Evolutionary conservation across 2,113 vertebrate species (phyloP), one percentile per base, ranked within the genome.

Genomic region (Atractosteus spatula): DNA sequence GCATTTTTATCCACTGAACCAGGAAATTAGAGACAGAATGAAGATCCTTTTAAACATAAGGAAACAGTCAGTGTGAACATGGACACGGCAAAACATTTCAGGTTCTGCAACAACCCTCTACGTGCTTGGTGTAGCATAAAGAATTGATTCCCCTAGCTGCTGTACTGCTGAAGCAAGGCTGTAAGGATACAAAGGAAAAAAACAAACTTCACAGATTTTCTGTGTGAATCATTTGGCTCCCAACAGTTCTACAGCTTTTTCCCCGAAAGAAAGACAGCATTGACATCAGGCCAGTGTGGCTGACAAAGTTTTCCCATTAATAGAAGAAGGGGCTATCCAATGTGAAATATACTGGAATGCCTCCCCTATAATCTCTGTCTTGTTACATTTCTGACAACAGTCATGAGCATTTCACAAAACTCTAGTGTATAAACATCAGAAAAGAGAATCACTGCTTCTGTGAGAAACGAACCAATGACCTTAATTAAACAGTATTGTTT

Each of bases 141-240:
- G n/a, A 12, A 59, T 59, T 59, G 11, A 59, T 59, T 59, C 56
- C n/a, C 7, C 56, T 14, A 59, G 11, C 56, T n/a, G n/a, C 56
- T 14, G 56, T n/a, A 59, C 56, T 59, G 56, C 56, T 59, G 56
- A 59, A 59, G 56, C 56, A 59, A 41, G 75, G 70, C 74, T 44
- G 68, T 73, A 70, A 57, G 42, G 43, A 66, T 54, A 51, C 56
- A 68, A 55, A 45, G 76, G 75, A 75, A 51, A 51, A 51, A 7
- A 51, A 51, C 5, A 78, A 56, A 71, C 7, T 68, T 72, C 76
- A 72, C 66, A 13, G 57, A 66, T 72, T 70, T 6, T 74, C 59
- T 17, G 71, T 14, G 69, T 66, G 7, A 73, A 72, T 76, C 70
- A 59, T 0, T 43, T 6, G 14, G 8, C 68, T 70, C 61, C 55